A percentile compares a stretch with the other conserved stretches of the same genome.
Conservation (phyloP, 2,888 invertebrate species). For the Acanthacorydalis orientalis region DNA sequence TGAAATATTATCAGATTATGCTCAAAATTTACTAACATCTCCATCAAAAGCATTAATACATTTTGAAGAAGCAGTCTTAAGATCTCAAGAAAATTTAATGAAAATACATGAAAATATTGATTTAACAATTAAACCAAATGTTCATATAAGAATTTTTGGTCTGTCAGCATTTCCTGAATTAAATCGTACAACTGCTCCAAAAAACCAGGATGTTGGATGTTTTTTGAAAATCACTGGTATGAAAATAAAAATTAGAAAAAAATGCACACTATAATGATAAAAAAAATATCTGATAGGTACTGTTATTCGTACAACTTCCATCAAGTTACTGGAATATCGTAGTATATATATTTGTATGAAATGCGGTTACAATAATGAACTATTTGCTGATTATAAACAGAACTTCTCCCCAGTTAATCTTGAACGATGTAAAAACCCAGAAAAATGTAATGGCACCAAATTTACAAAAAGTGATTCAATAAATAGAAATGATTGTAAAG, state of each 20-base stretch:
- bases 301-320: slow-evolving; percentile 55
- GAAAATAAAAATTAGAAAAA: slow-evolving; percentile 1
- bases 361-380: slow-evolving; percentile 48
- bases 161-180: slow-evolving; percentile 54
- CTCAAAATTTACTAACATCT: slow-evolving; percentile 45
- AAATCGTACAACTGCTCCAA: slow-evolving; percentile 46
- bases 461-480: slow-evolving; percentile 33
- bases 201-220: slow-evolving; percentile 49
- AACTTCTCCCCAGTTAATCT: slow-evolving; percentile 28
- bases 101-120: slow-evolving; percentile 24
- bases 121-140: slow-evolving; percentile 37
- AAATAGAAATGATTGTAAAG: slow-evolving; percentile 48
- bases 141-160: slow-evolving; percentile 47
- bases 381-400: slow-evolving; percentile 50
- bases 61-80: slow-evolving; percentile 43
- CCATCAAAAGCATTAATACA: slow-evolving; percentile 42
- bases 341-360: slow-evolving; percentile 58
- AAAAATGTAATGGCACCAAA: slow-evolving; percentile 36
- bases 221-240: slow-evolving; percentile 58
- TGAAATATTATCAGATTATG: slow-evolving; percentile 48
- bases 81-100: slow-evolving; percentile 39
- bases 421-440: slow-evolving; percentile 34
- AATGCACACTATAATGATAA: background rate
- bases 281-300: slow-evolving; percentile 46
- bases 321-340: slow-evolving; percentile 60